phyloP scores from a whole-genome alignment of 2,113 vertebrate species.

The Strix aluco region DNA sequence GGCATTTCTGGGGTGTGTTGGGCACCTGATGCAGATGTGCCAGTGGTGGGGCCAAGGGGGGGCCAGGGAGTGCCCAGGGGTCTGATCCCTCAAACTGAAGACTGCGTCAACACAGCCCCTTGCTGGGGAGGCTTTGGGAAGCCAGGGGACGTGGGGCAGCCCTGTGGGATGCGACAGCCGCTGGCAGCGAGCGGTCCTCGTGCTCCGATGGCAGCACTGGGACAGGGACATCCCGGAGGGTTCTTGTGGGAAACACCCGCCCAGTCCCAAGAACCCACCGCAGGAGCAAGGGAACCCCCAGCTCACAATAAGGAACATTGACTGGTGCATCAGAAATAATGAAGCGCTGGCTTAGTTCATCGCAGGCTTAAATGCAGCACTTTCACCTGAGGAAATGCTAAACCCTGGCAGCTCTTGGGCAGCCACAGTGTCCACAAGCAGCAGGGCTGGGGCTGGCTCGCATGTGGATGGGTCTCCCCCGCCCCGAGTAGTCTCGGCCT shows the following conservation, averaged over 20 bases:
- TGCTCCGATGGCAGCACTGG: accelerated
- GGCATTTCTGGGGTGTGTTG: background rate
- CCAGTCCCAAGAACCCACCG: background rate
- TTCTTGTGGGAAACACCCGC: background rate
- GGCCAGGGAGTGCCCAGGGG: background rate
- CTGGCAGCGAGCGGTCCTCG: background rate
- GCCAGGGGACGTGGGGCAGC: background rate
- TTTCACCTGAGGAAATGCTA: background rate
- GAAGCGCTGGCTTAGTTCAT: background rate
- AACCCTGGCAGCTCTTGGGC: background rate
- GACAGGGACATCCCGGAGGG: background rate
- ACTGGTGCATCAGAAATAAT: background rate
- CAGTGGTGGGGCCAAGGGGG: background rate
- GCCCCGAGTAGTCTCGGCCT: accelerated
- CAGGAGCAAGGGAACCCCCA: no score
- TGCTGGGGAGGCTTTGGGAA: background rate
- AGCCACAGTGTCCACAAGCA: background rate
- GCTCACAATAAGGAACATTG: background rate
- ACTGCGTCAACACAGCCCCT: background rate
- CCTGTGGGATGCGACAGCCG: accelerated
- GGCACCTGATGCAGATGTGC: background rate
- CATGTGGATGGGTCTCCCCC: background rate
- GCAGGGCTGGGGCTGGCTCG: background rate
- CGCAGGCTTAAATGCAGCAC: background rate
- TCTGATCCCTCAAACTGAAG: accelerated